phyloP scores from a whole-genome alignment of 2,888 invertebrate genomes.

The Nemotelus nigrinus region DNA sequence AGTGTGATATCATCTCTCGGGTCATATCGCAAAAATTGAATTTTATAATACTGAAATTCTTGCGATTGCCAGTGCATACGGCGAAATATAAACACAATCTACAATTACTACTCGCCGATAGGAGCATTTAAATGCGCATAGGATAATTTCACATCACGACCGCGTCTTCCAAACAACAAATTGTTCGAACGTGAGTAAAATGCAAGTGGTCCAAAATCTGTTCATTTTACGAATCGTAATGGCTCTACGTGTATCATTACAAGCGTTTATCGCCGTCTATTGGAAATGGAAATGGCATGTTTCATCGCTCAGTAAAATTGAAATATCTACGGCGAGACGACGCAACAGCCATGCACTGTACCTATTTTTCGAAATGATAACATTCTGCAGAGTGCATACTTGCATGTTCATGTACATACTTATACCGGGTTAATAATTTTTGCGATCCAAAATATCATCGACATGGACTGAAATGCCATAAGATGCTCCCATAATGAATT shows the following conservation, averaged over 20 bases:
- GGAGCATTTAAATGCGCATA: constrained; percentile 5
- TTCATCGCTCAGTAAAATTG: constrained; percentile 37
- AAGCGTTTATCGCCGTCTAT: constrained; percentile 5
- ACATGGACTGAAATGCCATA: constrained; percentile 24
- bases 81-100: constrained; percentile 32
- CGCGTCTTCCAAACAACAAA: constrained; percentile 34
- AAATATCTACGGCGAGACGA: constrained; percentile 40
- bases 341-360: neutral
- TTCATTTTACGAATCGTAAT: constrained; percentile 35
- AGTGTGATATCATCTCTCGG: neutral
- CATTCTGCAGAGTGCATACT: too few relatives aligned
- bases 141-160: constrained; percentile 32
- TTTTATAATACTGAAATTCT: neutral
- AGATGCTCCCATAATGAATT: constrained; percentile 23
- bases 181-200: constrained; percentile 30
- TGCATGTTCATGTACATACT: too few relatives aligned
- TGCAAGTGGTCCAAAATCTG: constrained; percentile 44
- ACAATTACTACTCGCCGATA: constrained; percentile 22
- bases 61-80: neutral
- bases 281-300: constrained; percentile 33
- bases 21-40: neutral
- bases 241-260: constrained; percentile 26
- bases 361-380: constrained; percentile 1
- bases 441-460: constrained; percentile 16
- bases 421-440: too few relatives aligned